Conservation (phyloP, 2,888 invertebrate genomes). For the Trachelus tabidus region DNA sequence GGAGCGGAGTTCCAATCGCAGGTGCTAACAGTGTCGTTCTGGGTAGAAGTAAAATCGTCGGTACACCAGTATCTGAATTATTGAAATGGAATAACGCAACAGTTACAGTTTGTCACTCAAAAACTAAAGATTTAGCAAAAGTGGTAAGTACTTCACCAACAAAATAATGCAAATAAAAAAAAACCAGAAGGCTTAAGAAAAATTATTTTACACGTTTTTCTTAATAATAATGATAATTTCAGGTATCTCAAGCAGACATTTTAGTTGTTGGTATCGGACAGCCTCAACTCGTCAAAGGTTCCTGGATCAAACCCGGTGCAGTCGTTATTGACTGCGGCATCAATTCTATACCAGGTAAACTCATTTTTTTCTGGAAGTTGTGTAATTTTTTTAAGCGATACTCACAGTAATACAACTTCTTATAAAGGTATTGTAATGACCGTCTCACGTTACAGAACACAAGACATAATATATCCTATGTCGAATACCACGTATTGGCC, state of each 20-base stretch:
- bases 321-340: slow-evolving; percentile 99
- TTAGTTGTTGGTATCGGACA: slow-evolving; percentile 96
- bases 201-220: neutral
- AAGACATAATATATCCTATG: neutral
- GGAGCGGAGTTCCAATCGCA: slow-evolving; percentile 79
- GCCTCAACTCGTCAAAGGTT: slow-evolving; percentile 89
- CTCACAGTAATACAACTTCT: neutral
- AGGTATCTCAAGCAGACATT: slow-evolving; percentile 89
- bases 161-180: neutral
- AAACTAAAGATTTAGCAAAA: slow-evolving; percentile 83
- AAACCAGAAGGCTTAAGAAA: neutral
- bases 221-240: slow-evolving; percentile 16
- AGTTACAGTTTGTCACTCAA: slow-evolving; percentile 96
- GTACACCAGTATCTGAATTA: slow-evolving; percentile 93
- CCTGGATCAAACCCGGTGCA: slow-evolving; percentile 98
- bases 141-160: slow-evolving; percentile 68
- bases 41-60: slow-evolving; percentile 97
- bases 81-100: slow-evolving; percentile 98
- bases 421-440: neutral
- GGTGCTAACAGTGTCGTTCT: slow-evolving; percentile 93
- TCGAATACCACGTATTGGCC: neutral
- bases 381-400: neutral
- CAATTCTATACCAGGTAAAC: slow-evolving; percentile 85
- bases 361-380: neutral
- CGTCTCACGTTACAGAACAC: neutral